Evolutionary conservation across 2,113 vertebrate species (phyloP), one percentile per base, ranked within the genome.

Genomic region (Corythornis cristatus): DNA sequence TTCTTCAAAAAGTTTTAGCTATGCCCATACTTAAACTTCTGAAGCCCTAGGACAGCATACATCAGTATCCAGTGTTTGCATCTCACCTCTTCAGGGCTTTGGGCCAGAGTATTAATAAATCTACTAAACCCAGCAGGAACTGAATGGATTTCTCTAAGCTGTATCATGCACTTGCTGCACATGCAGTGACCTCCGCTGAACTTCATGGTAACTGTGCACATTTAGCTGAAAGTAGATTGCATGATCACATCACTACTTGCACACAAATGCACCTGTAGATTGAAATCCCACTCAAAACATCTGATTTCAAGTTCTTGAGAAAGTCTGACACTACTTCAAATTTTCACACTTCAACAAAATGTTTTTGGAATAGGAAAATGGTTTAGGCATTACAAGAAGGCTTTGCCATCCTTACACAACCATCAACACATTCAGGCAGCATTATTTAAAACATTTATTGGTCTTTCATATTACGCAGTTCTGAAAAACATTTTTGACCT

Each of bases 361-460:
- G 22, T 17, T 71, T 76, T 15, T 61, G 35, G 68, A 86, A 82
- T 10, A 91, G 35, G 8, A 80, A 89, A 77, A 65, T 23, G 13
- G 12, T 68, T 86, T 42, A 72, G 35, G 56, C 25, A 5, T 80
- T 43, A 0, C 18, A 48, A 29, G n/a, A 23, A 61, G 50, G 80
- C 61, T 64, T 73, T 45, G 80, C 37, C 37, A 50, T 33, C 53
- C 57, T 83, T 26, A 74, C 15, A 42, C 13, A 91, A 81, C 35
- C 28, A 68, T n/a, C 31, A 74, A 80, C 68, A 67, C 48, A 60
- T 28, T 67, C 37, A 83, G 51, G 18, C 91, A 89, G 31, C 42
- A 65, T 83, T 80, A 67, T 61, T 75, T 60, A 70, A 83, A 93
- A 88, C n/a, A 25, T 95, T 96, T 93, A 95, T 95, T 94, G 48